Evolutionary conservation across 2,888 invertebrate species (phyloP).

Genomic region (Galeruca laticollis): DNA sequence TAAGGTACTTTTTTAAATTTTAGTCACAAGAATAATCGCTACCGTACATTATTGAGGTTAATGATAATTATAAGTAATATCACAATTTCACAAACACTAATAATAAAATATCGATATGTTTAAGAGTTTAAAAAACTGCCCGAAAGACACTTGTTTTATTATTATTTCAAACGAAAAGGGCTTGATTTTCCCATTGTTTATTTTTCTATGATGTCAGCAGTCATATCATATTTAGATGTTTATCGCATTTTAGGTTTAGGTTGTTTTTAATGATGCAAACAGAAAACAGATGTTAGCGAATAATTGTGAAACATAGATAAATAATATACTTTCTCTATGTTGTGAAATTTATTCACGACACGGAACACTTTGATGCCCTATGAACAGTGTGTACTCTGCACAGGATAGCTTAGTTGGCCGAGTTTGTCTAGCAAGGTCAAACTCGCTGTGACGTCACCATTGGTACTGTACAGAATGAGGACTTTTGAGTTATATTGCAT

Average conservation of each 20-base stretch:
- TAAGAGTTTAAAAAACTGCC: not conserved
- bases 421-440: too few species aligned
- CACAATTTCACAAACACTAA: constrained; percentile 11
- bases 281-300: too few species aligned
- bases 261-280: not conserved
- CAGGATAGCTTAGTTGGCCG: too few species aligned
- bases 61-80: not conserved
- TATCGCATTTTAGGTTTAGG: not conserved
- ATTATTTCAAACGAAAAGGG: constrained; percentile 9
- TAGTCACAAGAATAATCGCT: constrained; percentile 19
- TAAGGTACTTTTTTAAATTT: constrained; percentile 11
- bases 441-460: too few species aligned
- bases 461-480: too few species aligned
- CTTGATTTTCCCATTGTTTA: not conserved
- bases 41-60: constrained; percentile 20
- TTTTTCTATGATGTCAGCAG: not conserved
- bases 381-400: too few species aligned
- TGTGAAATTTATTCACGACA: too few species aligned
- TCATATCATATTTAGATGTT: not conserved
- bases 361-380: too few species aligned
- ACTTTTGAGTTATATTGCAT: too few species aligned
- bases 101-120: constrained; percentile 4
- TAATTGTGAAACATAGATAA: too few species aligned
- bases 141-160: constrained; percentile 23
- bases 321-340: too few species aligned